Conservation (phyloP, 2,888 invertebrate species). For the Oeneis ivallda region DNA sequence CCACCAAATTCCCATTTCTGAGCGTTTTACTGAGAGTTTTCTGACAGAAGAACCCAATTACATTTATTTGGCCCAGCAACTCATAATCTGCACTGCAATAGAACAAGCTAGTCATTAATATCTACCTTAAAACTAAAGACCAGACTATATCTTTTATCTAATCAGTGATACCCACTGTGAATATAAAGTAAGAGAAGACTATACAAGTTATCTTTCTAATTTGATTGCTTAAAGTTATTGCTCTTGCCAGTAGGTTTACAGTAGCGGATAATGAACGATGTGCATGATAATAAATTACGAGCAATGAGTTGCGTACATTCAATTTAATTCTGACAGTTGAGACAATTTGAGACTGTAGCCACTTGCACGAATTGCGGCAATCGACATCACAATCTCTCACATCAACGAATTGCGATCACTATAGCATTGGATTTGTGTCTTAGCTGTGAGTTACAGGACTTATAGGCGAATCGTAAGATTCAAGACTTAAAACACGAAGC, state of each 20-base stretch:
- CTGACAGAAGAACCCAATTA: too few relatives aligned
- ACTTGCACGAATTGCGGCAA: constrained; percentile 6
- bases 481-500: neutral
- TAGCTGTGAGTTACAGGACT: too few relatives aligned
- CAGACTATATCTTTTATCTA: too few relatives aligned
- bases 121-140: too few relatives aligned
- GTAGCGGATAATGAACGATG: constrained; percentile 15
- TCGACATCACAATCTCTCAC: neutral
- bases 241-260: constrained; percentile 2
- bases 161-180: too few relatives aligned
- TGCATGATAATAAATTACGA: constrained; percentile 49
- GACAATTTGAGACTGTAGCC: constrained; percentile 50
- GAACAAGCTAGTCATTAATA: too few relatives aligned
- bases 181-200: neutral
- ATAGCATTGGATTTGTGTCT: neutral
- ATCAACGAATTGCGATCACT: neutral
- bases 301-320: constrained; percentile 60
- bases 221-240: neutral
- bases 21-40: too few relatives aligned
- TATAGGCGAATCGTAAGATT: neutral
- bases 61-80: too few relatives aligned
- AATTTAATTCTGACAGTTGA: constrained; percentile 67
- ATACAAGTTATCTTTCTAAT: neutral
- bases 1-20: too few relatives aligned
- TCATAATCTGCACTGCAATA: too few relatives aligned